Evolutionary conservation across 2,113 vertebrate genomes (phyloP), one percentile per base, ranked within the genome.

Genomic region (Mastomys coucha): DNA sequence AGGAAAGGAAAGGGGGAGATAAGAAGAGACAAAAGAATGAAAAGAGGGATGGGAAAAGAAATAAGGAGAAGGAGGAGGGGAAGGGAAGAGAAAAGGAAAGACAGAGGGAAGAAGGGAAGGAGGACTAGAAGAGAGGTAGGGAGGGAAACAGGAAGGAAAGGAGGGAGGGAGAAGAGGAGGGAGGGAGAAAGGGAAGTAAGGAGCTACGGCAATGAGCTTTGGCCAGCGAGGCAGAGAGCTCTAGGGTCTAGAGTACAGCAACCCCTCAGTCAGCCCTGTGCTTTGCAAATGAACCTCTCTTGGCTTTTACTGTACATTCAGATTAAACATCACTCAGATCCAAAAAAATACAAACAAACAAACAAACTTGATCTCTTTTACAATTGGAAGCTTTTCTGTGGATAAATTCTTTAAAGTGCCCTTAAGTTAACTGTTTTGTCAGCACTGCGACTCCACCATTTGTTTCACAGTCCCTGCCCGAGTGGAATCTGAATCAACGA

Each of bases 401-500:
- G 95, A 63, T 76, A 94, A 91, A 60, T 93, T 96, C 88, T 63
- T n/a, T 53, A 91, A 92, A 95, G 77, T 9, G 19, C 93, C 90
- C 42, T 92, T 49, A 58, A 86, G 69, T 73, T 31, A 1, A 92
- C 65, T 91, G 39, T 45, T 82, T 93, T 92, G 89, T 94, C 86
- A 87, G 80, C n/a, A 63, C 53, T 89, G 51, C 0, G 2, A 60
- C 90, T 96, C 96, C 93, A 92, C 85, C 75, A 36, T 94, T 86
- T 67, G n/a, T 75, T 95, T 94, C 96, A 86, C 39, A 95, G 77
- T 42, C 85, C 94, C 75, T 53, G 75, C 65, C 36, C 70, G 96
- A 91, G 80, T 91, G 90, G 67, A 76, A 92, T 97, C 93, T 96
- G 95, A 96, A 96, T 95, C 95, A 98, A 95, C 58, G 39, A 86